phyloP scores from a whole-genome alignment of 2,797 vertebrate species.

The Tapirus indicus region DNA sequence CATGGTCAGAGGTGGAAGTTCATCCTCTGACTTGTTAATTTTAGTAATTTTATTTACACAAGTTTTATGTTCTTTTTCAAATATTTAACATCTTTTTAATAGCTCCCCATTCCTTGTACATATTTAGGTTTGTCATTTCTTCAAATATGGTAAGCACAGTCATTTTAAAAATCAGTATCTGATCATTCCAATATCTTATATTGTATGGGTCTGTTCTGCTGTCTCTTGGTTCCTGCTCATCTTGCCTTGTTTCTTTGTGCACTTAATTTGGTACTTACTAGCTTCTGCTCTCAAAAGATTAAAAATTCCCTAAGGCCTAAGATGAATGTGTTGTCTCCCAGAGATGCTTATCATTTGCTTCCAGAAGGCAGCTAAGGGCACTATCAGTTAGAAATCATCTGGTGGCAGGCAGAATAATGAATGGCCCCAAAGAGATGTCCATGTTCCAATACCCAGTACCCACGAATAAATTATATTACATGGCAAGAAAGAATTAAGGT shows the following conservation, averaged over 20 bases:
- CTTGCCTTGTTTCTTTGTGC: background rate
- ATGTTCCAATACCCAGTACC: background rate
- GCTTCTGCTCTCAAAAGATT: background rate
- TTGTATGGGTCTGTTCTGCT: background rate
- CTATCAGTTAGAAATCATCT: background rate
- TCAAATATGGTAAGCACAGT: background rate
- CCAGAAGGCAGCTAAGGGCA: background rate
- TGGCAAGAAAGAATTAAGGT: background rate
- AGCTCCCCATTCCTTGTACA: background rate
- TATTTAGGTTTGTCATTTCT: background rate
- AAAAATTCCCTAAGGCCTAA: background rate
- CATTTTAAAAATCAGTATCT: background rate
- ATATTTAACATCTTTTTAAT: background rate
- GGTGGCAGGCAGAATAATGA: background rate
- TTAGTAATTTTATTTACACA: background rate
- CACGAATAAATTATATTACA: background rate
- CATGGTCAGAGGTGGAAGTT: background rate
- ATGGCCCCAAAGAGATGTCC: background rate
- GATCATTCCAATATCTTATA: background rate
- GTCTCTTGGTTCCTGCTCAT: background rate
- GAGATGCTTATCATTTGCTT: background rate
- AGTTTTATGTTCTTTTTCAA: background rate
- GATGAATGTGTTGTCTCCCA: background rate
- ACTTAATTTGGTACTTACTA: background rate
- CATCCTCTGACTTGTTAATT: background rate